Conservation (phyloP, 2,888 invertebrate species). For the Leptinotarsa haldemani region DNA sequence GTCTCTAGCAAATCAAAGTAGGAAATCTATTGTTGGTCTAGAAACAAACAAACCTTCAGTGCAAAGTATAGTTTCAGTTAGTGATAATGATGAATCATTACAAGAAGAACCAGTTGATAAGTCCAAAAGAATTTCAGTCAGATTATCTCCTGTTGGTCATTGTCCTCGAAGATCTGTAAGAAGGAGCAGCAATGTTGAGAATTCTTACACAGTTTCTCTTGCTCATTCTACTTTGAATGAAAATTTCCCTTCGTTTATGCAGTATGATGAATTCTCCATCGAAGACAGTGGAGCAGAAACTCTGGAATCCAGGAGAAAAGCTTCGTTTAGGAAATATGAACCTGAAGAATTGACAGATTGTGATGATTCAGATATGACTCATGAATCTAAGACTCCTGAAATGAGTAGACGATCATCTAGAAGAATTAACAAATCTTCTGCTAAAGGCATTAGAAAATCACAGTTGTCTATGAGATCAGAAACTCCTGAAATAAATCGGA, state of each 20-base stretch:
- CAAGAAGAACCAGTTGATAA: background rate
- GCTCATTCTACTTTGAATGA: constrained; percentile 17
- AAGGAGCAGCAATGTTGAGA: constrained; percentile 3
- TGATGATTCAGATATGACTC: background rate
- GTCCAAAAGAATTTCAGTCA: background rate
- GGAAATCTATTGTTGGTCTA: background rate
- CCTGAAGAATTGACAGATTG: background rate
- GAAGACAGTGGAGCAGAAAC: constrained; percentile 12
- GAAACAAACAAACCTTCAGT: background rate
- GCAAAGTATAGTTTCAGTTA: background rate
- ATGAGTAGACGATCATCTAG: background rate
- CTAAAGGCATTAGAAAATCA: background rate
- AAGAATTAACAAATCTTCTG: constrained; percentile 10
- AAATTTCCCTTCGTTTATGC: background rate
- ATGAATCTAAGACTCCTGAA: background rate
- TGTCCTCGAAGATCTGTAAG: constrained; percentile 13
- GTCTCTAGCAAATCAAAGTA: background rate
- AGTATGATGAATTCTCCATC: background rate
- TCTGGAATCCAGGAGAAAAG: background rate
- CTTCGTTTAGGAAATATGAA: background rate
- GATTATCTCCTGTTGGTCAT: background rate
- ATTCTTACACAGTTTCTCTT: background rate
- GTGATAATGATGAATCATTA: constrained; percentile 5
- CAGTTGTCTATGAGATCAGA: background rate
- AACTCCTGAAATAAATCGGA: background rate